Base-by-base conservation (phyloP, 1,140 invertebrate species). In the Prorops nasuta region DNA sequence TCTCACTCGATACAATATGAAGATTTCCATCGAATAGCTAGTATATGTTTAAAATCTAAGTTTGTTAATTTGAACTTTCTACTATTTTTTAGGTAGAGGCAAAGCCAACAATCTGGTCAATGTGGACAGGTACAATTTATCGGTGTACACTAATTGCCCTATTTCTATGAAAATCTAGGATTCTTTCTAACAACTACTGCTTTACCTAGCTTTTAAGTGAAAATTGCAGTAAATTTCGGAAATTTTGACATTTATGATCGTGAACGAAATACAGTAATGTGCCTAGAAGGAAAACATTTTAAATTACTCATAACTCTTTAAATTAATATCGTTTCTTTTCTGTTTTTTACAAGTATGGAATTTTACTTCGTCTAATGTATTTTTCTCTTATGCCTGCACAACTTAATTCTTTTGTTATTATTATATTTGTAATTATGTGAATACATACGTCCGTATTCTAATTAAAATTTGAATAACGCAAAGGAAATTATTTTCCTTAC, bases 41-140 rank as follows among this genome's bases (percentile, higher is more conserved):
- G n/a, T n/a, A n/a, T n/a, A n/a, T n/a, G n/a, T n/a, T n/a, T n/a
- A n/a, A n/a, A n/a, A n/a, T n/a, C n/a, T n/a, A n/a, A n/a, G n/a
- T n/a, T n/a, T n/a, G n/a, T n/a, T n/a, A n/a, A n/a, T n/a, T n/a
- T n/a, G n/a, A n/a, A n/a, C n/a, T n/a, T n/a, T n/a, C n/a, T n/a
- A 28, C 24, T 28, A 10, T 19, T 58, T 41, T 8, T 41, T 54
- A 47, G 50, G 21, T 55, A 46, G 62, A 67, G 64, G 56, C 61
- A 66, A 70, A 66, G 57, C 43, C 54, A 51, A 46, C 35, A 47
- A 54, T 60, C 54, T 69, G 61, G 65, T 74, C 69, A 55, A 67
- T 69, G 57, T 53, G 66, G 63, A 66, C 72, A 76, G 72, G 72
- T 76, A 76, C 72, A 57, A 66, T 65, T 72, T 61, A 66, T 72